phyloP scores from a whole-genome alignment of 2,113 vertebrate species.

The Silurus glanis region DNA sequence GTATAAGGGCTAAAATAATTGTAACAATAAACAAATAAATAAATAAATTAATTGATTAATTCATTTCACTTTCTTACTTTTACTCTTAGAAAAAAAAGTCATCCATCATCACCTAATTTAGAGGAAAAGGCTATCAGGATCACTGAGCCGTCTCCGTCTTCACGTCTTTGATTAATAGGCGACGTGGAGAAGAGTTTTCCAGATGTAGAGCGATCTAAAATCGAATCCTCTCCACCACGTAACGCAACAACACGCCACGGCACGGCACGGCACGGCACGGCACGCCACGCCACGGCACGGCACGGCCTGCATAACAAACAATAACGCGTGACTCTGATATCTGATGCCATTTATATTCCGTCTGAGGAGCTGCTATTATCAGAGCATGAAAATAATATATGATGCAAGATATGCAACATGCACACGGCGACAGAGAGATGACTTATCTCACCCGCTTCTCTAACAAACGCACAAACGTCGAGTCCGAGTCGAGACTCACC shows the following conservation, averaged over 20 bases:
- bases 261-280: not conserved
- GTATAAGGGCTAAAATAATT: too few relatives aligned
- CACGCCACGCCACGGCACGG: not conserved
- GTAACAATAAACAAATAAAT: too few relatives aligned
- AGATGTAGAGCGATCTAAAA: conserved; percentile 6
- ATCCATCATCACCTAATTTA: conserved; percentile 32
- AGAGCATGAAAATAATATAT: not conserved
- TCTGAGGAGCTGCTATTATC: not conserved
- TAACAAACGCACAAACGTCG: too few relatives aligned
- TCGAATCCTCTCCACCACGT: not conserved
- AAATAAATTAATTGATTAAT: too few relatives aligned
- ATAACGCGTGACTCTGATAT: conserved; percentile 20
- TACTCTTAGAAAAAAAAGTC: not conserved
- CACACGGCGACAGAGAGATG: not conserved
- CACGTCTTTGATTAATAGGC: conserved; percentile 24
- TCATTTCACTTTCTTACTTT: too few relatives aligned
- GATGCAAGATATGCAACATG: not conserved
- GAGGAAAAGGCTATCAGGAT: conserved; percentile 1
- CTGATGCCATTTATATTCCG: conserved; percentile 12
- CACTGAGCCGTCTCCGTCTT: not conserved
- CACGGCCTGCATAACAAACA: conserved; percentile 12
- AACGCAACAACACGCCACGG: not conserved
- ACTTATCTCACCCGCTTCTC: not conserved
- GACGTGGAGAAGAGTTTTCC: not conserved
- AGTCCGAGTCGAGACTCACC: too few relatives aligned